phyloP scores from a whole-genome alignment of 2,113 vertebrate species.

The Oceanodroma tethys region DNA sequence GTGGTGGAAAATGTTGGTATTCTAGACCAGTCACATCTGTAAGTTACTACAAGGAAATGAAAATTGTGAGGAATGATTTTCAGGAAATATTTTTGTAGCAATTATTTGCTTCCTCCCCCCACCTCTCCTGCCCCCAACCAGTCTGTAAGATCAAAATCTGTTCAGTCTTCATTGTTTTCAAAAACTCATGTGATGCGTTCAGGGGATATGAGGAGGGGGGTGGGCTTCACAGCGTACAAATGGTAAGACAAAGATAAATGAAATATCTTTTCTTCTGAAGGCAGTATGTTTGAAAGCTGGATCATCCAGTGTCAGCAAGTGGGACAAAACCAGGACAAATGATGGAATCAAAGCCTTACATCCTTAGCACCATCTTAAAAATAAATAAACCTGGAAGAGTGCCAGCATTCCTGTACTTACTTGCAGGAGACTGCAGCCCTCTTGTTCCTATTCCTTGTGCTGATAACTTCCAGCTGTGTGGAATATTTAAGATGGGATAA shows the following conservation, averaged over 20 bases:
- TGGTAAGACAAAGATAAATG: neutral
- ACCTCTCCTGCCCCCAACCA: neutral
- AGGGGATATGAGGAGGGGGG: no score
- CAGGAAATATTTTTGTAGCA: neutral
- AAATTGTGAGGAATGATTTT: neutral
- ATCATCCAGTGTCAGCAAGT: neutral
- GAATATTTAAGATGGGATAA: neutral
- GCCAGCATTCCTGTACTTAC: neutral
- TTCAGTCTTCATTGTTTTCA: neutral
- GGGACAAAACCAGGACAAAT: neutral
- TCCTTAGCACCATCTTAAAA: neutral
- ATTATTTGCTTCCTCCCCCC: neutral
- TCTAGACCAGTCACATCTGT: neutral
- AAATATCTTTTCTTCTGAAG: neutral
- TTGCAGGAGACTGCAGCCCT: neutral
- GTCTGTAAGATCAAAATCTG: neutral
- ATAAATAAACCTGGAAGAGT: slow-evolving; percentile 25
- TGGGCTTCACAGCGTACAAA: neutral
- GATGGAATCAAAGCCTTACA: neutral
- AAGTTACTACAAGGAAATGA: neutral
- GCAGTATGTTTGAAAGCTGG: neutral
- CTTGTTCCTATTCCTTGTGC: neutral
- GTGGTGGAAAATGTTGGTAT: neutral
- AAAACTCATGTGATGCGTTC: neutral
- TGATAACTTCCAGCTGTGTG: slow-evolving; percentile 34